Conservation (phyloP, 2,888 invertebrate genomes). For the Leuctra nigra region DNA sequence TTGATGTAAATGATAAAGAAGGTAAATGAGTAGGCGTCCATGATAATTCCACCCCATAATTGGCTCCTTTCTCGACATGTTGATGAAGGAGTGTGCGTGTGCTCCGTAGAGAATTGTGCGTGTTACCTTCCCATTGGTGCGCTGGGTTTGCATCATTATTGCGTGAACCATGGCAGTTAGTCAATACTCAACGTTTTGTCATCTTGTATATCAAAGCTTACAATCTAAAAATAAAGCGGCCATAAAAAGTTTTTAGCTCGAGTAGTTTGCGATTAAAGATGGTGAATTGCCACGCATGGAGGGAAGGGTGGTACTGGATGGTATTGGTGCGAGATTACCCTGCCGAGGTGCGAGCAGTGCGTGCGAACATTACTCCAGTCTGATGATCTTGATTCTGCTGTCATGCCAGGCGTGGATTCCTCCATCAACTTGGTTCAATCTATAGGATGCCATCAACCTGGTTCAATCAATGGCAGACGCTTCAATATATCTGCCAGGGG, state of each 20-base stretch:
- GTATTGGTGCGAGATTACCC: too few relatives aligned
- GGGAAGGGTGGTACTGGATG: neutral
- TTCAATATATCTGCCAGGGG: too few relatives aligned
- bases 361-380: too few relatives aligned
- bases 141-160: constrained; percentile 14
- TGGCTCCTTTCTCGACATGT: neutral
- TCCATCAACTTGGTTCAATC: too few relatives aligned
- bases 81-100: neutral
- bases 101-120: constrained; percentile 7
- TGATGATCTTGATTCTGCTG: too few relatives aligned
- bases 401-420: too few relatives aligned
- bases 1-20: too few relatives aligned
- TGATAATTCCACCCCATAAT: neutral
- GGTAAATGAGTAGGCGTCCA: neutral
- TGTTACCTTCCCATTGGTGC: constrained; percentile 6
- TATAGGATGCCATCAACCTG: too few relatives aligned
- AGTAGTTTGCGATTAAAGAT: constrained; percentile 18
- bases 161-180: constrained; percentile 16
- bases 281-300: constrained; percentile 11
- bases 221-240: constrained; percentile 17
- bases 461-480: too few relatives aligned
- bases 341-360: too few relatives aligned
- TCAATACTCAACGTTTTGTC: constrained; percentile 16
- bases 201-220: constrained; percentile 17
- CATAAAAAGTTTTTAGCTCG: constrained; percentile 17